Base-by-base conservation (phyloP, 2,888 invertebrate species). In the Petrolisthes cinctipes region DNA sequence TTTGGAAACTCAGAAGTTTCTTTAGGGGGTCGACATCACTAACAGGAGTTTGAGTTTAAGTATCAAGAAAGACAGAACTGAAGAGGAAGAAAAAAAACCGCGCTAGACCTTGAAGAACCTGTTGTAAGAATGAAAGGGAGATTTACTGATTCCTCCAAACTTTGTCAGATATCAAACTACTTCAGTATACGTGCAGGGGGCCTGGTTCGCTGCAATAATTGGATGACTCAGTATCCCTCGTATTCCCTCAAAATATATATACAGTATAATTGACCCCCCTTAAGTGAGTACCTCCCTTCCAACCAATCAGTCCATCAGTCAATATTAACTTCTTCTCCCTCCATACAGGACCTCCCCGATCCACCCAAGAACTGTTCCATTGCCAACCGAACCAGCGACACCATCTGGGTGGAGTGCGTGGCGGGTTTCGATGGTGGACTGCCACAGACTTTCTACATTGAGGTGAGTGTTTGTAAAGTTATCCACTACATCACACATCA, bases 351-450 rank as follows among this genome's bases (percentile, higher is more conserved):
- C 89, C 86, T 5, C 90, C 90, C 90, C 4, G 90, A 90, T 68
- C 89, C 89, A 9, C 89, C 87, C n/a, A 85, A 85, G 85, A 90
- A 89, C 87, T 90, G 90, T 81, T 84, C 90, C 68, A 90, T 90
- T 37, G 87, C 89, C 79, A 90, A 90, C 81, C 89, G 86, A 56
- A 90, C 90, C 54, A 89, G 89, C 4, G 89, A 90, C 85, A 80
- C 89, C 80, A 90, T 90, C 73, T 84, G 86, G 83, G 90, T 90
- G 75, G 76, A 82, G 54, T 90, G 90, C 68, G 14, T 66, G 51
- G 76, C 85, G n/a, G 90, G 89, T 5, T 90, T 90, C 73, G 89
- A 90, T 78, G 90, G 90, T 11, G 90, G 90, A 0, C 81, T 90
- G 1, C 89, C 89, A 5, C 90, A 90, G 82, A 82, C 82, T 54